These are phyloP conservation scores for Eugnorisma glareosa DNA, from an alignment of 2,888 invertebrate species.

Conservation along the genomic window DNA sequence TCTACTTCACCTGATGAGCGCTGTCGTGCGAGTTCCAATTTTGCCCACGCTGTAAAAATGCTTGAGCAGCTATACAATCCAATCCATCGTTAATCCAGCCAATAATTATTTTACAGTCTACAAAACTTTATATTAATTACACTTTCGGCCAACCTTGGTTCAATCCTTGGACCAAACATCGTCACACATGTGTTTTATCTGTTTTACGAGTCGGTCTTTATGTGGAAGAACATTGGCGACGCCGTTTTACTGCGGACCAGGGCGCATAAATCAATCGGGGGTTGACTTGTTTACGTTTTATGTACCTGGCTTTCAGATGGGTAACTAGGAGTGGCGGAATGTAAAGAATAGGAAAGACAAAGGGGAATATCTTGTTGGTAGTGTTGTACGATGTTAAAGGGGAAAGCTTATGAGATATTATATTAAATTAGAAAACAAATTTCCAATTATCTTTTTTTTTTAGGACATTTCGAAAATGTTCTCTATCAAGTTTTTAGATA, in stretches of 20 bases:
- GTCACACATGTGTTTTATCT: slow-evolving; percentile 54
- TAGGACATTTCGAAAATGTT: no score
- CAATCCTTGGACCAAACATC: slow-evolving; percentile 35
- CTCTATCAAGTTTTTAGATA: no score
- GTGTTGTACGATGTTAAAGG: neutral
- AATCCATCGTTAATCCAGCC: neutral
- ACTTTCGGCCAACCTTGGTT: slow-evolving; percentile 20
- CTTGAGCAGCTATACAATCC: neutral
- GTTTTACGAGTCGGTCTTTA: slow-evolving; percentile 57
- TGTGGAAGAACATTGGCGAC: slow-evolving; percentile 55
- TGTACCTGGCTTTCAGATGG: slow-evolving; percentile 44
- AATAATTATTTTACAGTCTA: neutral
- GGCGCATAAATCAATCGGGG: slow-evolving; percentile 63
- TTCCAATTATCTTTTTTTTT: no score
- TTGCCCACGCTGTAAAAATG: neutral
- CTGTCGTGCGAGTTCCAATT: neutral
- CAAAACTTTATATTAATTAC: neutral
- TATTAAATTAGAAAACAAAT: no score
- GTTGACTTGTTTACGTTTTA: slow-evolving; percentile 59
- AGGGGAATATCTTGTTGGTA: slow-evolving; percentile 15
- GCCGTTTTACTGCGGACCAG: slow-evolving; percentile 57
- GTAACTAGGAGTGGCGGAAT: slow-evolving; percentile 31
- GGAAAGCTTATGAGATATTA: no score
- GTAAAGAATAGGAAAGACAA: slow-evolving; percentile 34
- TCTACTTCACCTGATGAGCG: neutral